Base-by-base conservation (phyloP, 2,888 invertebrate genomes). In the Cyclophora albipunctata region DNA sequence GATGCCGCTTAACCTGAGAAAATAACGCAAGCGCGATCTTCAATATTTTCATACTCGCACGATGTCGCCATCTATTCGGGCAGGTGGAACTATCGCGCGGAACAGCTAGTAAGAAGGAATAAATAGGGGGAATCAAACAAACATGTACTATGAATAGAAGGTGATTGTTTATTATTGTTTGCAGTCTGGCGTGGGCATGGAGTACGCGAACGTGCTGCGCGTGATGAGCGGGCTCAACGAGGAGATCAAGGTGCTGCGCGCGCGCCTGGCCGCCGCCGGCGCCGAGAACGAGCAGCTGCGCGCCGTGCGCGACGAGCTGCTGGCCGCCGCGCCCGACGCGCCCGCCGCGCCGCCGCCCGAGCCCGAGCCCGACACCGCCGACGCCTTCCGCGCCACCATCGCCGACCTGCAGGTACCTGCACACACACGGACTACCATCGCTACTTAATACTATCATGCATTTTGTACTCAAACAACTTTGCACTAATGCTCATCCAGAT, bases 201-300 rank as follows among this genome's bases (percentile, higher is more conserved):
- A 88, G 57, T 84, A 83, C 65, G 85, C 86, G 62, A 86, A 86
- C 71, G 69, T 86, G 4, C 67, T 88, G 7, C 84, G 84, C 60
- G 85, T 87, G 62, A 87, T 88, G 86, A 77, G 73, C 42, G 87
- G 87, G 0, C 73, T 88, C 33, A 88, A 88, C 72, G 87, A 87
- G 46, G 87, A 88, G 77, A 86, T 88, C 62, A 77, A 77, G 47
- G 81, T 75, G 49, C 58, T 87, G 46, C 78, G 87, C 53, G 81
- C 78, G 64, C 78, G 87, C 0, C 67, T 87, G 3, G 46, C 59
- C 20, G 64, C 73, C 34, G 67, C 74, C 34, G 37, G 57, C 33
- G 63, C 64, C 1, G 86, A 84, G 71, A 78, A 73, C 69, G 83
- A 81, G 48, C 77, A 79, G 69, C 74, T 87, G 64, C 69, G 82